Percentiles rank a stretch among this genome's conserved stretches.
Conservation (phyloP, 1,140 invertebrate species). For the Nasonia giraulti region DNA sequence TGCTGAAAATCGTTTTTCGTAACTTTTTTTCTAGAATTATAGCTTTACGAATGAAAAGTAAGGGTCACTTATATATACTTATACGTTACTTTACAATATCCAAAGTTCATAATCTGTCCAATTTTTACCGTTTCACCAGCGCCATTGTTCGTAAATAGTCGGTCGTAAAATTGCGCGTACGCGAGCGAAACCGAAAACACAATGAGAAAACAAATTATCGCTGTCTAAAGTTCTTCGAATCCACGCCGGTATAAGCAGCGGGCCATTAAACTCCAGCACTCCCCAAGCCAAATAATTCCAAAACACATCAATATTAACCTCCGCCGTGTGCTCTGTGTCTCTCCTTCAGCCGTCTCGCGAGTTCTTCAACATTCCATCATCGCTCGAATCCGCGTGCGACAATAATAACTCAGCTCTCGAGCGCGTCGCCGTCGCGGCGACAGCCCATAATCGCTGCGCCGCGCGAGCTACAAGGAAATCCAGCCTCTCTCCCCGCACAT, state of each 20-base stretch:
- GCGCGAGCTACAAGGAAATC: constrained; percentile 27
- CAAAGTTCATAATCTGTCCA: no score
- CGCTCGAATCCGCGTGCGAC: constrained; percentile 46
- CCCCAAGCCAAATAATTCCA: constrained; percentile 26
- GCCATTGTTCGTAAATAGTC: background rate
- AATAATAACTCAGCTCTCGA: constrained; percentile 48
- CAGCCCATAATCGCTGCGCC: constrained; percentile 18
- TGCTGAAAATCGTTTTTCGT: background rate
- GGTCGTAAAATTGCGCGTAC: background rate
- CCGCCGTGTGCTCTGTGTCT: background rate
- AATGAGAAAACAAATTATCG: background rate
- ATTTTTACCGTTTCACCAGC: no score
- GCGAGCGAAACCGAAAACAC: background rate
- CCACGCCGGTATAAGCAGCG: background rate
- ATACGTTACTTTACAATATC: no score
- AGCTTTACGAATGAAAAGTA: no score
- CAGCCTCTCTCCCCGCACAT: constrained; percentile 1
- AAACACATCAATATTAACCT: constrained; percentile 48
- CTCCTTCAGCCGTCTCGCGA: background rate
- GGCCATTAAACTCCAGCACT: constrained; percentile 13
- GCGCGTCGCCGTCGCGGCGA: constrained; percentile 19
- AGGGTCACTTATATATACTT: no score
- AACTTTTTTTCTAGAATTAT: background rate
- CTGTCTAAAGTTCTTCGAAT: background rate
- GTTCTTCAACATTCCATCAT: constrained; percentile 47